These are phyloP conservation scores for Telmatherina bonti DNA, from an alignment of 2,797 vertebrate genomes.

Conservation along the genomic window DNA sequence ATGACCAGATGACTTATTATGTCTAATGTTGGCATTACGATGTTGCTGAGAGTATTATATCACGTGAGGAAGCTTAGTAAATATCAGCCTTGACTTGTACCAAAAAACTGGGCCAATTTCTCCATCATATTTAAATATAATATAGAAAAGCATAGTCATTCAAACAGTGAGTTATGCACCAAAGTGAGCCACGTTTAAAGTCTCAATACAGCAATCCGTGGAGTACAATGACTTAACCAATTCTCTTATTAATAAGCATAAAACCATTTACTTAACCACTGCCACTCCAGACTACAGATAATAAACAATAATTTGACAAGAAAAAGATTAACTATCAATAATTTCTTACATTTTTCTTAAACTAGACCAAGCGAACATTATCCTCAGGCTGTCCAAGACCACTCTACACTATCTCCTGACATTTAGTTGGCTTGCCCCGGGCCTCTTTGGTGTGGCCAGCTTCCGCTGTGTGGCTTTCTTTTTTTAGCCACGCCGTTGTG, in stretches of 20 bases:
- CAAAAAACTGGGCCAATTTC: constrained; percentile 2
- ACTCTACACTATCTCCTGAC: constrained; percentile 78
- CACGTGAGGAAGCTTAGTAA: constrained; percentile 2
- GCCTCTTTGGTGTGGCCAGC: constrained; percentile 66
- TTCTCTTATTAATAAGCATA: background rate
- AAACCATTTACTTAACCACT: background rate
- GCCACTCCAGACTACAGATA: background rate
- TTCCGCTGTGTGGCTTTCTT: constrained; percentile 76
- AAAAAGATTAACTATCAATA: background rate
- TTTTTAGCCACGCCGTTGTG: constrained; percentile 83
- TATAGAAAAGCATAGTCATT: constrained; percentile 13
- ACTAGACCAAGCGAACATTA: background rate
- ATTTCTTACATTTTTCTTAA: background rate
- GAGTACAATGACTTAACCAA: background rate
- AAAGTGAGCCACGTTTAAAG: background rate
- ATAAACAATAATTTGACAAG: background rate
- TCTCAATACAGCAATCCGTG: background rate
- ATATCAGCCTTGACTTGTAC: constrained; percentile 8
- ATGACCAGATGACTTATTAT: constrained; percentile 28
- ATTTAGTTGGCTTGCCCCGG: constrained; percentile 78
- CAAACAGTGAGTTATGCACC: background rate
- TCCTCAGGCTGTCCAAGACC: constrained; percentile 21
- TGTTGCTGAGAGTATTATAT: constrained; percentile 3
- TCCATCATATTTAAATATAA: background rate
- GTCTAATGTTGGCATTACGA: background rate